Evolutionary conservation across 2,888 invertebrate genomes (phyloP).

Genomic region (Acanthosoma haemorrhoidale): DNA sequence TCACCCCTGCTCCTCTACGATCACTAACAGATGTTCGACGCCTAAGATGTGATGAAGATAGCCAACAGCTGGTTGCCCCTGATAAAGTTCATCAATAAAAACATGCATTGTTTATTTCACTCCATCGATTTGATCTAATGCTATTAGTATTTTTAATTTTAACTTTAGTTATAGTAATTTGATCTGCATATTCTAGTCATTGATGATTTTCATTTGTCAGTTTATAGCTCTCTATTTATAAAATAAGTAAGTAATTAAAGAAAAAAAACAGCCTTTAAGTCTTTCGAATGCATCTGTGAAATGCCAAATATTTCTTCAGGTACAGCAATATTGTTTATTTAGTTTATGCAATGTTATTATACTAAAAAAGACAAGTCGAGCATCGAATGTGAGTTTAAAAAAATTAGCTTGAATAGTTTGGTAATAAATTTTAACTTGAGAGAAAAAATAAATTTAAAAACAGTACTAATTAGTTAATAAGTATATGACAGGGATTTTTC

Average conservation of each 20-base stretch:
- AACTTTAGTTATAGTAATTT: not conserved
- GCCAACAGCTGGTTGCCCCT: slow-evolving; percentile 40
- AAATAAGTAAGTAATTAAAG: not conserved
- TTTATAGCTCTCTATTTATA: not conserved
- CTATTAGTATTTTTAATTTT: not conserved
- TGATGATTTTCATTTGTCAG: not conserved
- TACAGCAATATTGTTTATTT: slow-evolving; percentile 3
- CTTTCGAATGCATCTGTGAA: not conserved
- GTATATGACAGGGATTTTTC: slow-evolving; percentile 4
- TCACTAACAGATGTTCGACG: slow-evolving; percentile 52
- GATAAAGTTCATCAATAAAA: slow-evolving; percentile 34
- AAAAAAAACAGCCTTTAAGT: not conserved
- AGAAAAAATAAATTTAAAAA: not conserved
- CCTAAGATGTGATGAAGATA: slow-evolving; percentile 42
- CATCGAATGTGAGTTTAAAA: slow-evolving; percentile 18
- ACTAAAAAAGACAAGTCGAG: slow-evolving; percentile 8
- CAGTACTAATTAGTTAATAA: not conserved
- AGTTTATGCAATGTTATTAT: too few species aligned
- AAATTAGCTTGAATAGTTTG: not conserved
- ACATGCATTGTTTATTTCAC: not conserved
- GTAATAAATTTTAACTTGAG: not conserved
- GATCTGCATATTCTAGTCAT: not conserved
- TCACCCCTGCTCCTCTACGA: slow-evolving; percentile 52
- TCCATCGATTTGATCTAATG: not conserved
- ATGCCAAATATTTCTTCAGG: not conserved